These are phyloP conservation scores for Chrysemys picta DNA, from an alignment of 2,113 vertebrate species.

Conservation along the genomic window DNA sequence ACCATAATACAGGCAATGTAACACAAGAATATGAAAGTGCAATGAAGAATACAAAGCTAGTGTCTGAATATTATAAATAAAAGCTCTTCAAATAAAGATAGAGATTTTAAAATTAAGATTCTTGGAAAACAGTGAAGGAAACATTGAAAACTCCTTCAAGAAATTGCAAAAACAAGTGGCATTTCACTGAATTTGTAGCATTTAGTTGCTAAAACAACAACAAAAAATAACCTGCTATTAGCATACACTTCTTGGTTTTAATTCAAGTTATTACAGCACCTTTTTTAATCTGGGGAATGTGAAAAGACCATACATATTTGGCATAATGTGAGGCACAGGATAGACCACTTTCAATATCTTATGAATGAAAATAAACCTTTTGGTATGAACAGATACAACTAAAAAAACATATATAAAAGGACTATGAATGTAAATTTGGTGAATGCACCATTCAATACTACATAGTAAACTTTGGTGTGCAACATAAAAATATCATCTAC, in stretches of 20 bases:
- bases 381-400: constrained; percentile 35
- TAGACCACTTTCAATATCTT: constrained; percentile 64
- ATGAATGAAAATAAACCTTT: constrained; percentile 55
- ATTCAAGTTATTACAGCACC: constrained; percentile 87
- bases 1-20: constrained; percentile 77
- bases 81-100: constrained; percentile 76
- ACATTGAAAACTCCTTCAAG: constrained; percentile 65
- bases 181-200: constrained; percentile 75
- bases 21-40: constrained; percentile 80
- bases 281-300: constrained; percentile 68
- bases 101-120: constrained; percentile 72
- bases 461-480: constrained; percentile 46
- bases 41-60: constrained; percentile 78
- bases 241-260: constrained; percentile 76
- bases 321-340: constrained; percentile 60
- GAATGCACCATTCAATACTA: constrained; percentile 19
- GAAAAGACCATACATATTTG: constrained; percentile 48
- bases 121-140: constrained; percentile 68
- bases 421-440: constrained; percentile 17
- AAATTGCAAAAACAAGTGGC: constrained; percentile 72
- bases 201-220: constrained; percentile 69
- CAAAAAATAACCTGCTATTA: constrained; percentile 64
- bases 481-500: constrained; percentile 56
- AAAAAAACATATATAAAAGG: constrained; percentile 30
- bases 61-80: constrained; percentile 82